These are phyloP conservation scores for Ptychodera flava DNA, from an alignment of 35 echinoderm and acorn worm genomes.

Conservation along the genomic window DNA sequence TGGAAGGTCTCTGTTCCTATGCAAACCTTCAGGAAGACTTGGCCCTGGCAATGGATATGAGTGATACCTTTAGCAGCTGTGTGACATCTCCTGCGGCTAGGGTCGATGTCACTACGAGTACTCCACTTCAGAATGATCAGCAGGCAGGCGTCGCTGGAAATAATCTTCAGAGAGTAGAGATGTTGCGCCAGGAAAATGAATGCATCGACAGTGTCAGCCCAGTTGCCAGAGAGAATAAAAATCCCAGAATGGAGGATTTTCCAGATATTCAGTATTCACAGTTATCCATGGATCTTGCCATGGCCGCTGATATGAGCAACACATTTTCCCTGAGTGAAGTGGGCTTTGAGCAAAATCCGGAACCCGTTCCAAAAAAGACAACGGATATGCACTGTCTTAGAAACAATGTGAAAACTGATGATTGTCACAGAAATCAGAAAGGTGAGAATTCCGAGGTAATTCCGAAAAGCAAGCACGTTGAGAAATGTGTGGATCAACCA, in stretches of 20 bases:
- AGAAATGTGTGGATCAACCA: not conserved
- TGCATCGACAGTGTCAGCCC: not conserved
- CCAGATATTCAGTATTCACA: conserved; percentile 21
- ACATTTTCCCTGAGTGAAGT: conserved; percentile 11
- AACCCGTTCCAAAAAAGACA: not conserved
- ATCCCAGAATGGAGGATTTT: not conserved
- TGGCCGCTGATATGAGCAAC: not conserved
- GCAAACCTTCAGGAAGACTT: conserved; percentile 13
- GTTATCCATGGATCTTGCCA: conserved; percentile 24
- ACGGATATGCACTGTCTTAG: not conserved
- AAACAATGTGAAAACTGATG: not conserved
- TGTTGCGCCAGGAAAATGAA: not conserved
- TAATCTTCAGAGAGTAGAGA: not conserved
- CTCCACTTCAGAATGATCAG: not conserved
- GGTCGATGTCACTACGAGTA: not conserved
- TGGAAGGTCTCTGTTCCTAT: not conserved
- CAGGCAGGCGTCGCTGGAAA: not conserved
- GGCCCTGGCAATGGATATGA: conserved; percentile 11
- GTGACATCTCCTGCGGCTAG: not conserved
- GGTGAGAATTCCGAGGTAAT: not conserved
- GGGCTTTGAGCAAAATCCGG: not conserved
- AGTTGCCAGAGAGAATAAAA: not conserved
- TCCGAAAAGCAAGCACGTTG: not conserved
- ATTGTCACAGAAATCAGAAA: not conserved
- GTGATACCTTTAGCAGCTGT: not conserved